These are phyloP conservation scores for Gnathonemus longibarbis DNA, from an alignment of 2,113 vertebrate genomes.

Conservation along the genomic window DNA sequence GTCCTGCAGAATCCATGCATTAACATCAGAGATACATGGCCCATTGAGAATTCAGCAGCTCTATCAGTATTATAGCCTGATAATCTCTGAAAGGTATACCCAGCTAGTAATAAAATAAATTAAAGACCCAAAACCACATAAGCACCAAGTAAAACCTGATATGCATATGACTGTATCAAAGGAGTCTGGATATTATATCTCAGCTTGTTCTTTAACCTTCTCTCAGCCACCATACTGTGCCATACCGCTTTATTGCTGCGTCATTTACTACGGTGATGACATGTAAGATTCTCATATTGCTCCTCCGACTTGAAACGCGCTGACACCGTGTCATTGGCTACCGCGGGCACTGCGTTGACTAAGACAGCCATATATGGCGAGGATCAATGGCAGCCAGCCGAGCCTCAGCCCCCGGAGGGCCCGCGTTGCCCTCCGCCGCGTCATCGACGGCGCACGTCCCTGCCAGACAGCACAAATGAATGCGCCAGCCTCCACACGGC, in stretches of 20 bases:
- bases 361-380: neutral
- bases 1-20: neutral
- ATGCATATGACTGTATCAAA: neutral
- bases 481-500: conserved; percentile 26
- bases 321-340: conserved; percentile 50
- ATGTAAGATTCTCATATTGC: neutral
- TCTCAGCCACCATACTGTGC: neutral
- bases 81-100: neutral
- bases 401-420: neutral
- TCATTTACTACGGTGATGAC: neutral
- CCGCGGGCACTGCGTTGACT: neutral
- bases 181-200: neutral
- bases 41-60: neutral
- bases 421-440: neutral
- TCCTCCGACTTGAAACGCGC: neutral
- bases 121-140: neutral
- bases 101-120: neutral
- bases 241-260: neutral
- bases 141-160: neutral
- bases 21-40: neutral
- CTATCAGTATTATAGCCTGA: neutral
- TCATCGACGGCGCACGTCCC: conserved; percentile 42
- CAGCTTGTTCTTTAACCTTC: neutral
- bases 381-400: neutral
- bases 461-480: conserved; percentile 52